Base-by-base conservation (phyloP, 2,113 vertebrate species). In the Prochilodus magdalenae region DNA sequence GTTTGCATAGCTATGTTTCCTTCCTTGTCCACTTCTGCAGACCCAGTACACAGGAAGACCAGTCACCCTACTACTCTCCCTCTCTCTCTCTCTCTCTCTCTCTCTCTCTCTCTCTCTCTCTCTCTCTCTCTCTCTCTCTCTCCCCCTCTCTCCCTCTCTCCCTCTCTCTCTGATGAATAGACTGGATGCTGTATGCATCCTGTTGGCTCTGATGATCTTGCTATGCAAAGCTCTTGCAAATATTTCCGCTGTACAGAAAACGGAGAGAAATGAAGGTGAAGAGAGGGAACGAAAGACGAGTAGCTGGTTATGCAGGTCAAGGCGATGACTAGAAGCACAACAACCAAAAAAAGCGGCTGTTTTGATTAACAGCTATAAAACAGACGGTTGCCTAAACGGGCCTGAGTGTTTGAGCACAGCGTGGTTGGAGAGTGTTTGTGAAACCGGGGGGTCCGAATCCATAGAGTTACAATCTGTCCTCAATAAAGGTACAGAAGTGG, bases 221-320 rank as follows among this genome's bases (percentile, higher is more conserved):
- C 59, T 63, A 74, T 81, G 79, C 71, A 81, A 74, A 81, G 18
- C n/a, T n/a, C 20, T 73, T 73, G 79, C 60, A 81, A 74, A 81
- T 81, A 26, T 6, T 18, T 13, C 1, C 16, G 22, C 10, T 44
- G 20, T 36, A 51, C 26, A 73, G 20, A 2, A 33, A 44, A 44
- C 4, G 15, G 20, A 51, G 10, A 22, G 60, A 60, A 8, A 6
- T 36, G 7, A 26, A 66, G 33, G 40, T n/a, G 22, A 5, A 62
- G 27, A 80, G 14, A 12, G 7, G 3, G 18, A 49, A 20, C 11
- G 29, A 8, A 24, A 47, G 13, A 40, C 33, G 22, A 51, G 49
- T 7, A 51, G 49, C 3, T 51, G 13, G 5, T 49, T 12, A 7
- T 2, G 49, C 49, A 51, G 49, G 49, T 18, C 49, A 2, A 5